phyloP scores from a whole-genome alignment of 2,113 vertebrate genomes.

The Gambusia holbrooki region DNA sequence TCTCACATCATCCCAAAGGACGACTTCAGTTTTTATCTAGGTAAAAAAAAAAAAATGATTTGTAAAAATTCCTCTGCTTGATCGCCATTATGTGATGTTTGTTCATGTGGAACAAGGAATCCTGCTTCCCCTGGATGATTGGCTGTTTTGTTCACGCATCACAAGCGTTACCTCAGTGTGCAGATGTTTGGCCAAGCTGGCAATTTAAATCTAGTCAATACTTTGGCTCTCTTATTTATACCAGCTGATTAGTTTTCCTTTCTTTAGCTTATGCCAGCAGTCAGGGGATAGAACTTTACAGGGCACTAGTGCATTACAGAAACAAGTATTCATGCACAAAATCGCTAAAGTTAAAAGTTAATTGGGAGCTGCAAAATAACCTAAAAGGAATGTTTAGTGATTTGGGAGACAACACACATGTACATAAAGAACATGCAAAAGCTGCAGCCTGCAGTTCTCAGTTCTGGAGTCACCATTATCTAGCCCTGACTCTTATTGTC shows the following conservation, averaged over 20 bases:
- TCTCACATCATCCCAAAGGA: slow-evolving; percentile 21
- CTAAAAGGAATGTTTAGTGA: neutral
- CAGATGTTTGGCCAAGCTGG: slow-evolving; percentile 1
- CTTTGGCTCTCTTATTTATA: neutral
- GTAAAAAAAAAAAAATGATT: neutral
- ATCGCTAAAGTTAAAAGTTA: neutral
- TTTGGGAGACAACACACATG: neutral
- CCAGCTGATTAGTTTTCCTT: neutral
- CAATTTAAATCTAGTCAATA: slow-evolving; percentile 1
- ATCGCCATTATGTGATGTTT: neutral
- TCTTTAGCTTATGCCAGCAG: neutral
- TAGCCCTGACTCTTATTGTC: neutral
- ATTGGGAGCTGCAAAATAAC: neutral
- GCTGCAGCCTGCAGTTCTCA: neutral
- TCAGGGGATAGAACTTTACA: neutral
- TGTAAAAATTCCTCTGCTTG: slow-evolving; percentile 4
- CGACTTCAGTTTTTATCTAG: neutral
- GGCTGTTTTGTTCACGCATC: slow-evolving; percentile 1
- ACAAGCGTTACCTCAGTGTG: slow-evolving; percentile 2
- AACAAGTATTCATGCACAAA: neutral
- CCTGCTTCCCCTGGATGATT: slow-evolving; percentile 1
- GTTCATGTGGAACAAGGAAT: slow-evolving; percentile 11
- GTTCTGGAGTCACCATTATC: neutral
- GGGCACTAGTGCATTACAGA: neutral
- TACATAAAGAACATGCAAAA: neutral